Conservation (phyloP, 2,888 invertebrate genomes). For the Syrista parreyssii region DNA sequence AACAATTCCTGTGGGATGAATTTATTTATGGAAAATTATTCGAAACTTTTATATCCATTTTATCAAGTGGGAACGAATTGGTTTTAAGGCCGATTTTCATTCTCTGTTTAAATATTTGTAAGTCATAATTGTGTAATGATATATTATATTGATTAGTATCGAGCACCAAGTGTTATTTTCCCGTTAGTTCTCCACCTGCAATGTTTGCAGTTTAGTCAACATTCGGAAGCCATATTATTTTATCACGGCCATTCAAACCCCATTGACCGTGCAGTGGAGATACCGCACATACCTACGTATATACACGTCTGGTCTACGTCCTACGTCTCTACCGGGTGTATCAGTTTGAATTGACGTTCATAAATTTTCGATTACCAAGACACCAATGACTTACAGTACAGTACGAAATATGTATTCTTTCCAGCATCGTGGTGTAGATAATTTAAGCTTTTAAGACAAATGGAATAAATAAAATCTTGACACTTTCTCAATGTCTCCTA, state of each 20-base stretch:
- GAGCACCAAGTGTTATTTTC: slow-evolving; percentile 60
- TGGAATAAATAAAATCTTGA: neutral
- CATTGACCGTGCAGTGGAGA: slow-evolving; percentile 65
- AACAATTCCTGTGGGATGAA: neutral
- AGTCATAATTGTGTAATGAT: neutral
- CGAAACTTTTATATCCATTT: neutral
- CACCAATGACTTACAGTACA: neutral
- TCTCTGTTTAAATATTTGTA: neutral
- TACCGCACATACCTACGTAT: slow-evolving; percentile 62
- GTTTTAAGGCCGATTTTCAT: neutral
- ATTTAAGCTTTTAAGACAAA: neutral
- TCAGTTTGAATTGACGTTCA: neutral
- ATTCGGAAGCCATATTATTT: slow-evolving; percentile 66
- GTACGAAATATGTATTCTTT: neutral
- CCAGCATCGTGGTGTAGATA: neutral
- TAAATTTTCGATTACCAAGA: neutral
- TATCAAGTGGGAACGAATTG: neutral
- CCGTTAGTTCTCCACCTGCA: slow-evolving; percentile 65
- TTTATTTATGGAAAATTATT: neutral
- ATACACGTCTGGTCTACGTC: slow-evolving; percentile 49
- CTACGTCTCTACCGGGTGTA: slow-evolving; percentile 52
- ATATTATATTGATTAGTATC: slow-evolving; percentile 37
- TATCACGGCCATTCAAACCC: slow-evolving; percentile 66
- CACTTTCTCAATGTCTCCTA: neutral
- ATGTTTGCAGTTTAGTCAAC: slow-evolving; percentile 65